Base-by-base conservation (phyloP, 2,888 invertebrate species). In the Fragum sueziense region DNA sequence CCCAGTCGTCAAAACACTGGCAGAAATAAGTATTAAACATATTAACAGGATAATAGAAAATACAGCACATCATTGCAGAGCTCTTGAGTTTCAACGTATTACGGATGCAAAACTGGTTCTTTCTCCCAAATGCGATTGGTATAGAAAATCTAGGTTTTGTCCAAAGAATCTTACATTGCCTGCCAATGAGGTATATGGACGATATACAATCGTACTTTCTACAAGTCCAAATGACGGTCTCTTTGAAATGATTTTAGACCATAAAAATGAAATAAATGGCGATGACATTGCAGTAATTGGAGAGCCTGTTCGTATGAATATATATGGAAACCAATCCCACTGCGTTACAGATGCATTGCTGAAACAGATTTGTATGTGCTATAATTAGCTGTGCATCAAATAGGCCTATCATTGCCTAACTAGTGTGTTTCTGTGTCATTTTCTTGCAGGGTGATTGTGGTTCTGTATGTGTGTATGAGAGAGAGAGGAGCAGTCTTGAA, bases 211-310 rank as follows among this genome's bases (percentile, higher is more conserved):
- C 34, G 95, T 95, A 90, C 96, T 81, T 94, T 94, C 79, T 27
- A 96, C 96, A 0, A 85, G 90, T 61, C 97, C 97, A 0, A 96
- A 96, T 6, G 94, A 94, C 68, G 97, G 95, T 0, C 93, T 96
- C 62, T 97, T 97, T 91, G 97, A 97, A 92, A 96, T 96, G 1
- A 97, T 97, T 0, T 94, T 97, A 7, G 94, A 95, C 34, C 41
- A 92, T 93, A 87, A 70, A 22, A 61, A 69, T n/a, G 73, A 62
- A 6, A 57, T 59, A 85, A 41, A 95, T 94, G 72, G 78, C 34
- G 80, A 84, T 17, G 37, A 37, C 6, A 91, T 93, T 65, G 92
- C 96, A 0, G 94, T 96, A 0, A 54, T 87, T n/a, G 97, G 97
- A 27, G 95, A 96, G 25, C 91, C 93, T 27, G 93, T 92, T 61